Evolutionary conservation across 2,888 invertebrate species (phyloP).

Genomic region (Melikaiella ostensackeni): DNA sequence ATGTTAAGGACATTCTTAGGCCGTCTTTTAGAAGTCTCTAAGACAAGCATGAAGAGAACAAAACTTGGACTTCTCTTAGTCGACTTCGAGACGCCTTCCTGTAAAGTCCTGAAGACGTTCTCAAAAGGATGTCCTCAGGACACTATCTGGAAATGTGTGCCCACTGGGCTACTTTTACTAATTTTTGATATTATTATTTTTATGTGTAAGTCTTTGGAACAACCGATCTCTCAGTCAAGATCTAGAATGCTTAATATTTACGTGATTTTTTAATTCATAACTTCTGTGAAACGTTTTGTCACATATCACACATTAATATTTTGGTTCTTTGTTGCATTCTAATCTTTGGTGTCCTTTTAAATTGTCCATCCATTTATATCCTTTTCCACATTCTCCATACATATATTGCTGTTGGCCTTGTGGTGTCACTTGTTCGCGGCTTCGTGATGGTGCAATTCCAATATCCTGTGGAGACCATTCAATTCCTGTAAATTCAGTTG

Average conservation of each 20-base stretch:
- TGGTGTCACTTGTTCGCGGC: constrained; percentile 50
- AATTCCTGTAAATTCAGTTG: neutral
- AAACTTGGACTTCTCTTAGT: too few relatives aligned
- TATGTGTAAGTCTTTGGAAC: neutral
- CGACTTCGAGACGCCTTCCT: too few relatives aligned
- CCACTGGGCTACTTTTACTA: too few relatives aligned
- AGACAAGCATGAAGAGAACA: too few relatives aligned
- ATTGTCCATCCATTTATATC: constrained; percentile 75
- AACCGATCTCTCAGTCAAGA: neutral
- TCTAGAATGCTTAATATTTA: constrained; percentile 69
- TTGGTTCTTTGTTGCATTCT: constrained; percentile 75
- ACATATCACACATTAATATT: constrained; percentile 71
- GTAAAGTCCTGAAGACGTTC: too few relatives aligned
- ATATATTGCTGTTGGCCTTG: constrained; percentile 67
- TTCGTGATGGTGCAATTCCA: constrained; percentile 20
- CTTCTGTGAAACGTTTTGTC: constrained; percentile 76
- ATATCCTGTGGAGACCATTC: neutral
- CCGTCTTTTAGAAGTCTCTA: too few relatives aligned
- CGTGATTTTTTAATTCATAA: constrained; percentile 78
- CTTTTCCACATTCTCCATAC: constrained; percentile 75
- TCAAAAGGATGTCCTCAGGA: too few relatives aligned
- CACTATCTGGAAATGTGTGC: too few relatives aligned
- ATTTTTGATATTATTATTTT: neutral
- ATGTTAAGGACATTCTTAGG: too few relatives aligned
- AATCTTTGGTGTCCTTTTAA: constrained; percentile 73